A percentile compares a stretch with the other conserved stretches of the same genome.
Conservation (phyloP, 2,797 vertebrate species). For the Paguma larvata region DNA sequence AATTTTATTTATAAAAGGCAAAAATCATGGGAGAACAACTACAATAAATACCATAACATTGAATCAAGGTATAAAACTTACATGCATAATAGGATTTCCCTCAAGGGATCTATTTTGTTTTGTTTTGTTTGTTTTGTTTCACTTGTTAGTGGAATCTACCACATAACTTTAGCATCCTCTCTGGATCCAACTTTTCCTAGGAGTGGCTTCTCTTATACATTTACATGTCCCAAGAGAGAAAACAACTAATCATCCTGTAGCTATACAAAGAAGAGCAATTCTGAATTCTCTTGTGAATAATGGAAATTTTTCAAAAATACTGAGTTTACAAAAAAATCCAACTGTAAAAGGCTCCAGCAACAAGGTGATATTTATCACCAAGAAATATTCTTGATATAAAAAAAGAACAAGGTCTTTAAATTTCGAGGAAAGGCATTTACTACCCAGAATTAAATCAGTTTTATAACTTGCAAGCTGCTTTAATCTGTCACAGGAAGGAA, state of each 20-base stretch:
- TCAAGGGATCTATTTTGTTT: neutral
- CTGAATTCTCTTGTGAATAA: slow-evolving; percentile 44
- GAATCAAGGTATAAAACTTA: neutral
- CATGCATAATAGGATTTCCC: neutral
- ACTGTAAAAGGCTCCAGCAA: neutral
- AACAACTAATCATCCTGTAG: neutral
- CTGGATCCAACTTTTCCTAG: slow-evolving; percentile 16
- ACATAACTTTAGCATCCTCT: slow-evolving; percentile 21
- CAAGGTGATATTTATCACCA: slow-evolving; percentile 57
- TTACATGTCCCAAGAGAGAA: neutral
- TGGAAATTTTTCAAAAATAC: slow-evolving; percentile 55
- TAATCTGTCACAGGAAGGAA: slow-evolving; percentile 63
- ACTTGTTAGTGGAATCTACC: neutral
- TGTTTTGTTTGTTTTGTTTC: neutral
- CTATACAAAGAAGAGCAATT: slow-evolving; percentile 20
- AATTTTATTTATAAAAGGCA: slow-evolving; percentile 3
- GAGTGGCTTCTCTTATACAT: neutral
- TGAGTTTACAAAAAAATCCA: slow-evolving; percentile 50
- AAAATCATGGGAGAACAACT: neutral
- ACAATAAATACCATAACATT: neutral
- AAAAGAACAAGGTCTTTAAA: slow-evolving; percentile 67
- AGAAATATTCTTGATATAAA: slow-evolving; percentile 61
- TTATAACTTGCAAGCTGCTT: slow-evolving; percentile 71
- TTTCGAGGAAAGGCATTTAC: slow-evolving; percentile 71
- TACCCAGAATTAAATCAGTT: slow-evolving; percentile 74